Evolutionary conservation across 2,113 vertebrate genomes (phyloP).

Genomic region (Megaptera novaeangliae): DNA sequence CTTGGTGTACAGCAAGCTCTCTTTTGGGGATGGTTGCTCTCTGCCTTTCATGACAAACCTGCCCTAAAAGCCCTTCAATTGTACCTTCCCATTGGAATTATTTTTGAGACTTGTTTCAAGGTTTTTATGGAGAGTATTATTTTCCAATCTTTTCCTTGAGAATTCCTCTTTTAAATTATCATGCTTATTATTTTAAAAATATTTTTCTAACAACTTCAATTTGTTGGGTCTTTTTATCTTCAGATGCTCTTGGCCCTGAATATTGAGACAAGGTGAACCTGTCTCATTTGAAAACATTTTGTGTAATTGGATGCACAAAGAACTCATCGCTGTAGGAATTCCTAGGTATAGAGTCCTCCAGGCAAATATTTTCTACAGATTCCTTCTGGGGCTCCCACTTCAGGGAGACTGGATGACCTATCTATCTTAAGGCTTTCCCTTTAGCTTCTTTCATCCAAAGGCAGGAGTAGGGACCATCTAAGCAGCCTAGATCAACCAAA

Average conservation of each 20-base stretch:
- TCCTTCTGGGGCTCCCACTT: neutral
- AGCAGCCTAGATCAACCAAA: neutral
- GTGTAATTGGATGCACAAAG: neutral
- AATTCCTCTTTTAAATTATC: neutral
- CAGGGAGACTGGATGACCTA: neutral
- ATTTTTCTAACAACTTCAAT: neutral
- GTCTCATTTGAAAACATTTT: neutral
- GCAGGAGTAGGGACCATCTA: neutral
- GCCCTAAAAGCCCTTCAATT: neutral
- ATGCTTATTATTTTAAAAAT: neutral
- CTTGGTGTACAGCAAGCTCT: neutral
- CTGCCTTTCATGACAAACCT: neutral
- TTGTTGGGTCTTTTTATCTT: neutral
- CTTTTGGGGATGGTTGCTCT: neutral
- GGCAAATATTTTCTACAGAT: neutral
- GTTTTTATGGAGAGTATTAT: neutral
- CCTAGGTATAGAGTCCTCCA: neutral
- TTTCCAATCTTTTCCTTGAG: neutral
- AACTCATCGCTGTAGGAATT: neutral
- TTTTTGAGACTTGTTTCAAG: neutral
- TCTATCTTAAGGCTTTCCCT: neutral
- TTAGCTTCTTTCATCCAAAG: neutral
- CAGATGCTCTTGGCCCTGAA: neutral
- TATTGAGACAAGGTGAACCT: neutral
- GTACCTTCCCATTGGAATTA: neutral